Base-by-base conservation (phyloP, 2,888 invertebrate species). In the Linnaemya vulpina region DNA sequence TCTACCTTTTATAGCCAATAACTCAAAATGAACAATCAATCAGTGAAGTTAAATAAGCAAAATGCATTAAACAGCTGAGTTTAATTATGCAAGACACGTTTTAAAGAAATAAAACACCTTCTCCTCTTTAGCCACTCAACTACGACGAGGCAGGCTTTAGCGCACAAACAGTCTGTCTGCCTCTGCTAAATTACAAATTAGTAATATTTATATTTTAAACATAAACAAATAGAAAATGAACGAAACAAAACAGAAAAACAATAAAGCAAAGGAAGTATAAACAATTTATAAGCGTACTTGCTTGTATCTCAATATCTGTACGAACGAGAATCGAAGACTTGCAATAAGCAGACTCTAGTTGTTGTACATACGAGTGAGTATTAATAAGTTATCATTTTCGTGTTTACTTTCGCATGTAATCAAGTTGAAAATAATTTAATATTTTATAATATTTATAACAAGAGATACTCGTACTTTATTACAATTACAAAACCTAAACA, bases 381-480 rank as follows among this genome's bases (percentile, higher is more conserved):
- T 65, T 53, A 78, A 53, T 62, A 79, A 75, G 62, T 71, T 67
- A 84, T 80, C 80, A 67, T 73, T 81, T 81, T 81, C 84, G 68
- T 84, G 77, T 77, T 81, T 84, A 77, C 49, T 84, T 81, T 84
- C 40, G 80, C 80, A 75, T 76, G 68, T 70, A 74, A 81, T 74
- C 60, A 76, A 77, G 60, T 73, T 80, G 68, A 80, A 76, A 76
- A 73, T 83, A 75, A 70, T 79, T 79, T 70, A 79, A 79, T 75
- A 84, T 80, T 80, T 79, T 70, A 75, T 75, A 74, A 79, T 46
- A 78, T 65, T 73, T 80, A 30, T 5, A 74, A 60, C 74, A 51
- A 62, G n/a, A 80, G 67, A 60, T 83, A 30, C 30, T 30, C 30
- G 30, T 30, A 73, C 67, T 73, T 77, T 35, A 76, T 83, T 83